A percentile compares a stretch with the other conserved stretches of the same genome.
phyloP scores from a whole-genome alignment of 2,797 vertebrate genomes.

The Numenius phaeopus region DNA sequence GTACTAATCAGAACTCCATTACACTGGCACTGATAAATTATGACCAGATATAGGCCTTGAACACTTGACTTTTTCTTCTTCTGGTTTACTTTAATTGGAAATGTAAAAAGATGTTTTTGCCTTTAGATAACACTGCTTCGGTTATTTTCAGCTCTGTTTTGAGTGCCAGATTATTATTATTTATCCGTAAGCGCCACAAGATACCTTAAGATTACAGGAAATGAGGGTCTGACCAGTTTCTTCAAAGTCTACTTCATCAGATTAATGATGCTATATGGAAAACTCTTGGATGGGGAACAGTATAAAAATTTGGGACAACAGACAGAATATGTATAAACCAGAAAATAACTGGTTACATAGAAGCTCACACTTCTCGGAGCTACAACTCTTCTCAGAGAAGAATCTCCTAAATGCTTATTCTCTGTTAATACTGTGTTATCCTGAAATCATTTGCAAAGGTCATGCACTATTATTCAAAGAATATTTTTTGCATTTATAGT shows the following conservation, averaged over 20 bases:
- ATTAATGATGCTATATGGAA: rapidly evolving
- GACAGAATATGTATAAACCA: neutral
- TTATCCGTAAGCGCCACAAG: neutral
- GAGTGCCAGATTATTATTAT: neutral
- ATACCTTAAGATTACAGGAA: neutral
- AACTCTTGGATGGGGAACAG: neutral
- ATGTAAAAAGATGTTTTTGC: neutral
- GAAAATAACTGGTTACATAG: neutral
- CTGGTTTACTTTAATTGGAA: neutral
- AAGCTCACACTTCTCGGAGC: rapidly evolving
- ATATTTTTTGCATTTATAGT: neutral
- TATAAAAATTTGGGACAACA: neutral
- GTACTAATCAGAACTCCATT: neutral
- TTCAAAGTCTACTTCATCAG: neutral
- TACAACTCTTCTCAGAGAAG: neutral
- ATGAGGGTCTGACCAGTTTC: neutral
- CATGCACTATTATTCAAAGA: neutral
- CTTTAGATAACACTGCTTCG: neutral
- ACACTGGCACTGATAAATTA: neutral
- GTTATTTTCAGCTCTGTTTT: neutral
- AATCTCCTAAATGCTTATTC: neutral
- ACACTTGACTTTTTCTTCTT: neutral
- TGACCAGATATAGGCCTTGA: neutral
- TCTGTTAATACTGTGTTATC: neutral
- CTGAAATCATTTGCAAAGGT: neutral